These are phyloP conservation scores for Syngnathus scovelli DNA, from an alignment of 2,113 vertebrate species.

Conservation along the genomic window DNA sequence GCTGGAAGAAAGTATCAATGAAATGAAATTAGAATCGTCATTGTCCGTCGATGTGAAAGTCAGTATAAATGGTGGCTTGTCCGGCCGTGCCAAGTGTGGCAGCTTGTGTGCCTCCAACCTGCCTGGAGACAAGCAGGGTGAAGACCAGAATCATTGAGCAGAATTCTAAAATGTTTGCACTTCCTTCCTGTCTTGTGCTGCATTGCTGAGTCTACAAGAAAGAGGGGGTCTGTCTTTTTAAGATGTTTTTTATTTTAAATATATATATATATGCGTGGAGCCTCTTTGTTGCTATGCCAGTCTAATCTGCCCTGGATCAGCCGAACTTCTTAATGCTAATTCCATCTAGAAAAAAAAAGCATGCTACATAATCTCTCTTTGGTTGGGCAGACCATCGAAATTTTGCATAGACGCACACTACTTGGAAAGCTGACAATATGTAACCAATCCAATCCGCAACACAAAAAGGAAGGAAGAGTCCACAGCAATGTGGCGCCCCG, in stretches of 20 bases:
- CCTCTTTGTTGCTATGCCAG: no score
- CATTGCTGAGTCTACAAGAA: not conserved
- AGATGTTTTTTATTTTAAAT: no score
- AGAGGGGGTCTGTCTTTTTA: no score
- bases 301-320: no score
- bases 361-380: no score
- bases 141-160: conserved; percentile 49
- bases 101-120: conserved; percentile 56
- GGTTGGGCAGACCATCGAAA: no score
- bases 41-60: not conserved
- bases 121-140: conserved; percentile 50
- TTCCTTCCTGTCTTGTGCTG: conserved; percentile 49
- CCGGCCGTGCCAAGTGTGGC: conserved; percentile 49
- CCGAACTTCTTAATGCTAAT: no score
- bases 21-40: not conserved
- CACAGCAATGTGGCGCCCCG: conserved; percentile 18
- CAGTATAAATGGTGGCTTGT: no score
- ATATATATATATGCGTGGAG: no score
- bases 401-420: not conserved
- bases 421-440: not conserved
- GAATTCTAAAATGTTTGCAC: conserved; percentile 53
- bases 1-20: no score
- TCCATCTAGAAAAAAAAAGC: no score
- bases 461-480: conserved; percentile 49
- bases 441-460: conserved; percentile 15